Percentiles rank a stretch among this genome's conserved stretches.
phyloP scores from a whole-genome alignment of 2,888 invertebrate species.

The Diaprepes abbreviatus region DNA sequence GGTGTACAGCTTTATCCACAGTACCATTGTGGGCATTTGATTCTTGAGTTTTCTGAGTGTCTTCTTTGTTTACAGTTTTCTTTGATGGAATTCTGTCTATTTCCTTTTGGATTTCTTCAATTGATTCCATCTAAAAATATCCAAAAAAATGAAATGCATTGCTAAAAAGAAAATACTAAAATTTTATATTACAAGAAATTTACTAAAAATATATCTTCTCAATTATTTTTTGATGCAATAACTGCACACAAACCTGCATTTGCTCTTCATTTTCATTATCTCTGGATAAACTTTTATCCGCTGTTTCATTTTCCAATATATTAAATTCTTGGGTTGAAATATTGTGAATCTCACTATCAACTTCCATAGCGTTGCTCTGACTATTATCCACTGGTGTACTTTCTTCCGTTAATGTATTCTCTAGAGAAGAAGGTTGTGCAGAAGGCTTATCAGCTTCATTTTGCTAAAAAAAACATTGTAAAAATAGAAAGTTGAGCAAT shows the following conservation, averaged over 20 bases:
- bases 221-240: too few relatives aligned
- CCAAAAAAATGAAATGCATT: too few relatives aligned
- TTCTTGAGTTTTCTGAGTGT: background rate
- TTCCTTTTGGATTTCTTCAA: conserved; percentile 47
- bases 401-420: conserved; percentile 15
- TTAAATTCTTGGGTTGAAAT: background rate
- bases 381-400: background rate
- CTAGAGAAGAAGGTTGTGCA: conserved; percentile 9
- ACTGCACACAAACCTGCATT: conserved; percentile 7
- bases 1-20: conserved; percentile 1
- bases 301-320: background rate
- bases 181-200: too few relatives aligned
- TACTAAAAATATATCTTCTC: too few relatives aligned
- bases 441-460: background rate
- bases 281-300: background rate
- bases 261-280: conserved; percentile 3
- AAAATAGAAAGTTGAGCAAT: too few relatives aligned
- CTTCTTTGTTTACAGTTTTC: conserved; percentile 15
- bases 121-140: conserved; percentile 40
- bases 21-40: conserved; percentile 8
- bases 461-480: too few relatives aligned
- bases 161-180: too few relatives aligned
- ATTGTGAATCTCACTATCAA: conserved; percentile 15
- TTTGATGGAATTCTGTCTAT: conserved; percentile 40
- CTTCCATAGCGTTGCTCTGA: conserved; percentile 12